Percentiles rank a stretch among this genome's conserved stretches.
These are phyloP conservation scores for Equus przewalskii DNA, from an alignment of 2,113 vertebrate genomes.

Conservation along the genomic window DNA sequence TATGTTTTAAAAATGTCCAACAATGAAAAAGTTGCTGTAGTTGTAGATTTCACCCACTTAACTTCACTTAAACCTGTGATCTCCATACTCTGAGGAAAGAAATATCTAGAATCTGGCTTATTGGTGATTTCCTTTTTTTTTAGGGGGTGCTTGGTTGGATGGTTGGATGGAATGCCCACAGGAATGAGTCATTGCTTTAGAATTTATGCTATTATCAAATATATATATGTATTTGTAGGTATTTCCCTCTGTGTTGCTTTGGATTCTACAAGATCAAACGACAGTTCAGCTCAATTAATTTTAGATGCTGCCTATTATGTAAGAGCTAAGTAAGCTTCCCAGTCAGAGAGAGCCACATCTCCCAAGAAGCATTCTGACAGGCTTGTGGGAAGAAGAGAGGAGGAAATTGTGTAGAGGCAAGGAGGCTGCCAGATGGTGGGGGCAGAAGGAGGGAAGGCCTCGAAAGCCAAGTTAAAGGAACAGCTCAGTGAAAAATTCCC, in stretches of 20 bases:
- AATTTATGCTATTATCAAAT: background rate
- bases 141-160: background rate
- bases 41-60: background rate
- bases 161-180: background rate
- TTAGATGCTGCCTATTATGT: background rate
- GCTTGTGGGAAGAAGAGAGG: background rate
- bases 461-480: slow-evolving; percentile 14
- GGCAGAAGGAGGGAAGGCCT: slow-evolving; percentile 40
- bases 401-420: background rate
- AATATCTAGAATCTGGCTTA: slow-evolving; percentile 9
- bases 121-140: background rate
- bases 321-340: background rate
- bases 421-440: slow-evolving; percentile 58
- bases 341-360: background rate
- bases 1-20: background rate
- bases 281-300: background rate
- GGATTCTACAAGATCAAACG: background rate
- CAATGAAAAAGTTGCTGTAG: background rate
- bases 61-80: background rate
- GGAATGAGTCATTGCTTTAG: background rate
- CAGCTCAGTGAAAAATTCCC: background rate
- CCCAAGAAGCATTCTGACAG: background rate
- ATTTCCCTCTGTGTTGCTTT: background rate
- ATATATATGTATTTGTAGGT: background rate
- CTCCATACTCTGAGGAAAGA: background rate